phyloP scores from a whole-genome alignment of 2,888 invertebrate species.

The Drosophila barbarae region DNA sequence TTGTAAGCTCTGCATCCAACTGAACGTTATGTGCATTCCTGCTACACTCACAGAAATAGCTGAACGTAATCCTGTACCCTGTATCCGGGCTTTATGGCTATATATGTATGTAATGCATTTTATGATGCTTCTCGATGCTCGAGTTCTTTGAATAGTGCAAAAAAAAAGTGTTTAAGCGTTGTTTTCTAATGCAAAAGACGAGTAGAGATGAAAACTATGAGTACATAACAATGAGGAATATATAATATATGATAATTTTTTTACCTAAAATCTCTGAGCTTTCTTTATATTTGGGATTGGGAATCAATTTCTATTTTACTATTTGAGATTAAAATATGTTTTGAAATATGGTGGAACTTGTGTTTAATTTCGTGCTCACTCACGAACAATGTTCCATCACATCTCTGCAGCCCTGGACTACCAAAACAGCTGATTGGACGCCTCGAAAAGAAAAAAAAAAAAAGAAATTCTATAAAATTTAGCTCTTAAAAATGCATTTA shows the following conservation, averaged over 20 bases:
- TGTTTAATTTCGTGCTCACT: neutral
- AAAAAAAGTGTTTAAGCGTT: slow-evolving; percentile 52
- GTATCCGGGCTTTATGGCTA: slow-evolving; percentile 30
- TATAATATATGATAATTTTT: slow-evolving; percentile 70
- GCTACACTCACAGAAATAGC: slow-evolving; percentile 43
- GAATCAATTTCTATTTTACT: neutral
- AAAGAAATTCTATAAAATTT: slow-evolving; percentile 6
- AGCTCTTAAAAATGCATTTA: slow-evolving; percentile 18
- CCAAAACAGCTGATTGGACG: slow-evolving; percentile 39
- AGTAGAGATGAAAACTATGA: slow-evolving; percentile 59
- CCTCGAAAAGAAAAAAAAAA: neutral
- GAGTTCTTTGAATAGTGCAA: slow-evolving; percentile 55
- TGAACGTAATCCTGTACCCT: slow-evolving; percentile 43
- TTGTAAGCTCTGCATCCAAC: slow-evolving; percentile 53
- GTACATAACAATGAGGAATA: slow-evolving; percentile 48
- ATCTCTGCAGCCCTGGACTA: slow-evolving; percentile 9
- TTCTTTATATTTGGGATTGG: neutral
- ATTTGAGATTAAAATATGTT: neutral
- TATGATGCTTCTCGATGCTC: slow-evolving; percentile 54
- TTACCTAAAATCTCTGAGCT: slow-evolving; percentile 44
- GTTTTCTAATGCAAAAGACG: slow-evolving; percentile 59
- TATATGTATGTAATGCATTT: slow-evolving; percentile 51
- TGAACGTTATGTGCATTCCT: slow-evolving; percentile 62
- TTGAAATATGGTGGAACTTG: neutral
- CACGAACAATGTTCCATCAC: slow-evolving; percentile 4